phyloP scores from a whole-genome alignment of 2,888 invertebrate genomes.

The Netelia inedita region DNA sequence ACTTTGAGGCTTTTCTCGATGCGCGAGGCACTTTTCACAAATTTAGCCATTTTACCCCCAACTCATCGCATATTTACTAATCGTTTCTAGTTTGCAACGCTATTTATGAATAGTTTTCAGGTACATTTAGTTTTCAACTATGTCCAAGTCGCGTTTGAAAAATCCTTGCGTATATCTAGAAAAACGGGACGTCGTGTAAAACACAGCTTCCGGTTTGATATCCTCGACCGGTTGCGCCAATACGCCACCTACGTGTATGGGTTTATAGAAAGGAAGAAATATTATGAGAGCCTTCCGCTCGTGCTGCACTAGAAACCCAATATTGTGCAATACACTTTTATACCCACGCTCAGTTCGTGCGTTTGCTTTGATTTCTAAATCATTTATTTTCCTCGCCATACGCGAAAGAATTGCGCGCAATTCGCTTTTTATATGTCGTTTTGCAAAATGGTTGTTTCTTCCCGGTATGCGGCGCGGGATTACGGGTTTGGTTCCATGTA shows the following conservation, averaged over 20 bases:
- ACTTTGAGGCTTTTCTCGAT: conserved; percentile 14
- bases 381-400: not conserved
- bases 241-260: conserved; percentile 6
- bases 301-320: not conserved
- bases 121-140: not conserved
- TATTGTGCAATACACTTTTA: not conserved
- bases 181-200: not conserved
- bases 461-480: not conserved
- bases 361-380: not conserved
- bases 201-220: not conserved
- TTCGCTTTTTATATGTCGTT: not conserved
- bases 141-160: no score
- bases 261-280: conserved; percentile 38
- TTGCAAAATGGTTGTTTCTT: conserved; percentile 8
- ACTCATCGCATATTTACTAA: no score
- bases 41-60: no score
- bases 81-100: no score
- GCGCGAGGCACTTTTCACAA: no score
- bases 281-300: conserved; percentile 24
- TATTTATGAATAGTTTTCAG: not conserved
- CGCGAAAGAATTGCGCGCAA: not conserved
- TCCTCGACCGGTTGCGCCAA: not conserved
- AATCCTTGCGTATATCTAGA: no score
- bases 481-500: conserved; percentile 2
- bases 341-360: not conserved